These are phyloP conservation scores for Trididemnum miniatum DNA, from an alignment of 23 tunicate species.

Conservation along the genomic window DNA sequence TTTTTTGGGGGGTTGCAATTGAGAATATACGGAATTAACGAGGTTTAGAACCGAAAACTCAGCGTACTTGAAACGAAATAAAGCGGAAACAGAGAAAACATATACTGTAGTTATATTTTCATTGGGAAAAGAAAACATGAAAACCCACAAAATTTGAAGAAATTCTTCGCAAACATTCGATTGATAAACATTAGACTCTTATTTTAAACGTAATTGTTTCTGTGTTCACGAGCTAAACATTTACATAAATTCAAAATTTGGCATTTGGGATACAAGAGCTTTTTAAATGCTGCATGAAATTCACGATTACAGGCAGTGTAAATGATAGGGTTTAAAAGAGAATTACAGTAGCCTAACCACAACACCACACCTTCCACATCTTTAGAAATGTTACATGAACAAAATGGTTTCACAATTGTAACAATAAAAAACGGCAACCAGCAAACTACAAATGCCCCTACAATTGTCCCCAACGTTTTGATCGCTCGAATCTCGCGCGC, in stretches of 20 bases:
- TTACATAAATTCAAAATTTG: not conserved
- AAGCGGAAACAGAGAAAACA: no score
- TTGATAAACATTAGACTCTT: not conserved
- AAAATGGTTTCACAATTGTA: constrained; percentile 60
- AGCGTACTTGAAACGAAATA: no score
- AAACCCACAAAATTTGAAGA: no score
- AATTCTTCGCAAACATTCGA: no score
- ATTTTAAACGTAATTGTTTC: not conserved
- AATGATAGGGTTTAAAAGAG: constrained; percentile 82
- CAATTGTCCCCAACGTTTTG: constrained; percentile 72
- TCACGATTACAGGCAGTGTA: constrained; percentile 76
- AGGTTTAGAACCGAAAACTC: no score
- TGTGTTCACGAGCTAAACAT: not conserved
- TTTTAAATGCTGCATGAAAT: constrained; percentile 61
- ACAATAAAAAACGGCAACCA: constrained; percentile 84
- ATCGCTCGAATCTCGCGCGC: constrained; percentile 62
- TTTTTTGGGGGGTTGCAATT: no score
- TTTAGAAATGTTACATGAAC: constrained; percentile 39
- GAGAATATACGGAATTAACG: no score
- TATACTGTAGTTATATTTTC: no score
- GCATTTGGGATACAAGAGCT: not conserved
- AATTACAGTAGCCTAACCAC: constrained; percentile 87
- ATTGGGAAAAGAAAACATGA: no score
- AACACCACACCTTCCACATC: constrained; percentile 37
- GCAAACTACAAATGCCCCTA: constrained; percentile 80